phyloP scores from a whole-genome alignment of 2,888 invertebrate genomes.

The Aphidoletes aphidimyza region DNA sequence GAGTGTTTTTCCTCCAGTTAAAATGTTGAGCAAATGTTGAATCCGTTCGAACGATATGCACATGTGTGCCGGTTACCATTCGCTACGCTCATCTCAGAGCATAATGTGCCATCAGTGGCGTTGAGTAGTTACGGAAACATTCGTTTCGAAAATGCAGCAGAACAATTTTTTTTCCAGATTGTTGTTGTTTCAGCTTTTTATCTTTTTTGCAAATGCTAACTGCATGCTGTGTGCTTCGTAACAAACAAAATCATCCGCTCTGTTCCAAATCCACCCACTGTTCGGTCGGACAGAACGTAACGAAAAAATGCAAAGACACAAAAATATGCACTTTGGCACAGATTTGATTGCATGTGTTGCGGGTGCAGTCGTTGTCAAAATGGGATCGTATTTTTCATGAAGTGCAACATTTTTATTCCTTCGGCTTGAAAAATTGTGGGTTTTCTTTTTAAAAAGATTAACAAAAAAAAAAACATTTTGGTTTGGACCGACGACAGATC shows the following conservation, averaged over 20 bases:
- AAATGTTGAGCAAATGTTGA: background rate
- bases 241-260: background rate
- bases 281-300: background rate
- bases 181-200: slow-evolving; percentile 46
- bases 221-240: slow-evolving; percentile 9
- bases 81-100: background rate
- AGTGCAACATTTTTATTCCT: background rate
- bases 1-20: background rate
- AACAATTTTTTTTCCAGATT: background rate
- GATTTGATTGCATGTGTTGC: slow-evolving; percentile 33
- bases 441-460: background rate
- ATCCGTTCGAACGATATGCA: background rate
- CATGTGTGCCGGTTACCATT: background rate
- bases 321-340: slow-evolving; percentile 27
- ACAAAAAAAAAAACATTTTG: background rate
- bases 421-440: too few species aligned
- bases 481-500: background rate
- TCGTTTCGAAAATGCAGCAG: background rate
- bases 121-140: slow-evolving; percentile 35
- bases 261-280: background rate
- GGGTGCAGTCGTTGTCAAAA: background rate
- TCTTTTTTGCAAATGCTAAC: background rate
- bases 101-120: background rate
- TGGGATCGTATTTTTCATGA: slow-evolving; percentile 29
- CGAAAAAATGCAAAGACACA: background rate